phyloP scores from a whole-genome alignment of 2,113 vertebrate genomes.

The Phalacrocorax brasilianus region DNA sequence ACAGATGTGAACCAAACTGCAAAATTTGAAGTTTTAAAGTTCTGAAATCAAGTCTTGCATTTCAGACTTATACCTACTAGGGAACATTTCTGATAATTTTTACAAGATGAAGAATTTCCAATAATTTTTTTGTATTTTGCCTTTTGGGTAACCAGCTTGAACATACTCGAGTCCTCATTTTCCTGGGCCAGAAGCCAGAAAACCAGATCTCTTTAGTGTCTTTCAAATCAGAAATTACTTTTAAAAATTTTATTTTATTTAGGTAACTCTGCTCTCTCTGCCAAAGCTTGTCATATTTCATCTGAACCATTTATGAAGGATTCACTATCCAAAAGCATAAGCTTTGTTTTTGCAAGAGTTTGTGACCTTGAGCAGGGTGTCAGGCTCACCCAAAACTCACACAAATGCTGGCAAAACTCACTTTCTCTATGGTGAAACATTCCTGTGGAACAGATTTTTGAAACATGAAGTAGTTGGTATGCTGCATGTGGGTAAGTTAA shows the following conservation, averaged over 20 bases:
- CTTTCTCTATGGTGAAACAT: not conserved
- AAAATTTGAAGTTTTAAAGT: not conserved
- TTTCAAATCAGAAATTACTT: not conserved
- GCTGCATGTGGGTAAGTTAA: not conserved
- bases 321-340: not conserved
- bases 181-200: not conserved
- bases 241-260: not conserved
- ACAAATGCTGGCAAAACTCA: not conserved
- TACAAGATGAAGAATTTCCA: not conserved
- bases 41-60: not conserved
- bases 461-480: not conserved
- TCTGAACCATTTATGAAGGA: not conserved
- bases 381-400: conserved; percentile 3
- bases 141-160: not conserved
- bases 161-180: not conserved
- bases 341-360: not conserved
- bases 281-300: not conserved
- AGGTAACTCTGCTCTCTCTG: not conserved
- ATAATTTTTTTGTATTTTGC: not conserved
- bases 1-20: not conserved
- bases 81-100: not conserved
- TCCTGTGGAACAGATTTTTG: not conserved
- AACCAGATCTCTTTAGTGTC: not conserved
- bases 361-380: not conserved
- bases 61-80: not conserved